A percentile compares a stretch with the other conserved stretches of the same genome.
Evolutionary conservation across 2,888 invertebrate genomes (phyloP).

Genomic region (Lochmaea capreae): DNA sequence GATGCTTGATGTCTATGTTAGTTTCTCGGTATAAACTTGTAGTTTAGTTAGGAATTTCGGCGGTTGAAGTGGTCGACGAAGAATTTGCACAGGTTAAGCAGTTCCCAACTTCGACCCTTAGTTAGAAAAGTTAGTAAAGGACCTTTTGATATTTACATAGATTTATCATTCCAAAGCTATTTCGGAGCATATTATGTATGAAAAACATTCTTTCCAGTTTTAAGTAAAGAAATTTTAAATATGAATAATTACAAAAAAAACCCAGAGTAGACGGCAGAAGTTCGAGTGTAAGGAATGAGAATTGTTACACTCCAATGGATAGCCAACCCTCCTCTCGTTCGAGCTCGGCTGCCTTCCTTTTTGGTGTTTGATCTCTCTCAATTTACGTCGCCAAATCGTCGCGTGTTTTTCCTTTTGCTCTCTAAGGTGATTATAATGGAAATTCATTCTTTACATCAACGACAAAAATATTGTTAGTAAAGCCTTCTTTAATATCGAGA

Average conservation of each 20-base stretch:
- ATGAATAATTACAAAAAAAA: not conserved
- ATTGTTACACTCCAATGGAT: conserved; percentile 40
- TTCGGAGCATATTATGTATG: not conserved
- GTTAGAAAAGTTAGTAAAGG: conserved; percentile 17
- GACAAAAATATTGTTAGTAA: not conserved
- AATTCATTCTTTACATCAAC: conserved; percentile 25
- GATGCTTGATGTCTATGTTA: conserved; percentile 35
- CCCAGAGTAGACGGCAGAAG: conserved; percentile 36
- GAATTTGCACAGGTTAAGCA: conserved; percentile 34
- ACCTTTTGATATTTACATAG: not conserved
- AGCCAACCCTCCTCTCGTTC: conserved; percentile 8
- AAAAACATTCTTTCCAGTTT: not conserved
- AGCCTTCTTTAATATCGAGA: too few relatives aligned
- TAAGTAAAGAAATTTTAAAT: too few relatives aligned
- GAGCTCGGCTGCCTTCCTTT: conserved; percentile 36
- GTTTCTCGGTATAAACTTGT: conserved; percentile 30
- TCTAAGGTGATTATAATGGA: conserved; percentile 27
- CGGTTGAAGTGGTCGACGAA: conserved; percentile 31
- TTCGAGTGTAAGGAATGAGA: conserved; percentile 43
- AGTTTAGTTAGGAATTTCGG: conserved; percentile 33
- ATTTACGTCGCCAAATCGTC: conserved; percentile 31
- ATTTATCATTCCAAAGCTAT: not conserved
- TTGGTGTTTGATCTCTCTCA: conserved; percentile 37
- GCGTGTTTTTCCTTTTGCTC: not conserved
- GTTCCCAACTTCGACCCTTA: conserved; percentile 10